phyloP scores from a whole-genome alignment of 2,888 invertebrate species.

The Lumbricus terrestris region DNA sequence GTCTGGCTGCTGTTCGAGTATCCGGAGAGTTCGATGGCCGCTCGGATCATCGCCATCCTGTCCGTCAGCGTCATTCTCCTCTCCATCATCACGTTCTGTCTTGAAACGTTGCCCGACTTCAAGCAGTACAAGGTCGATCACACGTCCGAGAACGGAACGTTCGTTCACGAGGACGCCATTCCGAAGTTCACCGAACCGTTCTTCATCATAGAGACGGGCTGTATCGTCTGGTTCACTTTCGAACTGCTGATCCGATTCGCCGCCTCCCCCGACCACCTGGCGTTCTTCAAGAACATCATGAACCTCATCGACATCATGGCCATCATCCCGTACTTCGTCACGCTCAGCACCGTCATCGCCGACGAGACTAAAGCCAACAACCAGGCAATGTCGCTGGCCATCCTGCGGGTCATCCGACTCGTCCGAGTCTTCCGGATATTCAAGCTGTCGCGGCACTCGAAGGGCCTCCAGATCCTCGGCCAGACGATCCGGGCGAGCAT shows the following conservation, averaged over 20 bases:
- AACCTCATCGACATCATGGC: conserved; percentile 98
- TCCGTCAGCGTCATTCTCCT: conserved; percentile 97
- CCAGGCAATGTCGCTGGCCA: conserved; percentile 71
- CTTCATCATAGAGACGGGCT: conserved; percentile 98
- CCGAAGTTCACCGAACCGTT: conserved; percentile 98
- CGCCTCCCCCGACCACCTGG: conserved; percentile 96
- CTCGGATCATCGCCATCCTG: conserved; percentile 97
- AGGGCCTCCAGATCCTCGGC: conserved; percentile 97
- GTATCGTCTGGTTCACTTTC: conserved; percentile 98
- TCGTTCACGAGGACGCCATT: conserved; percentile 90
- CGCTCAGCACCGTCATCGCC: conserved; percentile 94
- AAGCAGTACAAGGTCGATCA: conserved; percentile 82
- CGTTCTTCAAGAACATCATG: conserved; percentile 99
- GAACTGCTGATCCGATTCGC: conserved; percentile 93
- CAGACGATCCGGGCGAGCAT: conserved; percentile 97
- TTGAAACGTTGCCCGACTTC: conserved; percentile 98
- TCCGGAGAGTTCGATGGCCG: conserved; percentile 98
- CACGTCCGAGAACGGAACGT: conserved; percentile 45
- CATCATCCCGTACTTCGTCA: conserved; percentile 99
- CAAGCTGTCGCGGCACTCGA: conserved; percentile 98
- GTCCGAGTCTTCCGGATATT: conserved; percentile 99
- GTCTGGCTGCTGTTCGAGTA: conserved; percentile 99
- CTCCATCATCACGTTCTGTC: conserved; percentile 98
- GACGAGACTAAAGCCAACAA: conserved; percentile 68
- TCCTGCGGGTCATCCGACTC: conserved; percentile 94